Evolutionary conservation across 92 coral and sea anemone species (phyloP).

Genomic region (Actinostola sp.): DNA sequence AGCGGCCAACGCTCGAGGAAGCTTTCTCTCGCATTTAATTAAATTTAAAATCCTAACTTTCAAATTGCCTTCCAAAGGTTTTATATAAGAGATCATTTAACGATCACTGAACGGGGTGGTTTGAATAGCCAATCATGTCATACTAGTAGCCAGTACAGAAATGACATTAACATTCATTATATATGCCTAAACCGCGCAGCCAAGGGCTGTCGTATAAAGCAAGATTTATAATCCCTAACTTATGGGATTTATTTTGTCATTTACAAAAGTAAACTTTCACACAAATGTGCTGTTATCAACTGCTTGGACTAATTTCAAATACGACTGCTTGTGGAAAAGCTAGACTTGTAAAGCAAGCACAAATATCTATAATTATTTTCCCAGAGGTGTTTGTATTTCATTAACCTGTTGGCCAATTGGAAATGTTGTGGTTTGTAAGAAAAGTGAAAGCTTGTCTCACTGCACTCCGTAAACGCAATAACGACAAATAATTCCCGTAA

Average conservation of each 20-base stretch:
- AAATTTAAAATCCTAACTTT: constrained; percentile 61
- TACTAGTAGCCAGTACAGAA: constrained; percentile 58
- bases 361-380: neutral
- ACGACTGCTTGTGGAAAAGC: neutral
- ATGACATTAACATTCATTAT: constrained; percentile 59
- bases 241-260: constrained; percentile 1
- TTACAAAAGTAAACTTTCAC: neutral
- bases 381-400: constrained; percentile 11
- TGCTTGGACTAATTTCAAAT: too few species aligned
- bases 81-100: constrained; percentile 44
- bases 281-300: neutral
- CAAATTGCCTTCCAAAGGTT: constrained; percentile 55
- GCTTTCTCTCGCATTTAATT: constrained; percentile 59
- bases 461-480: neutral
- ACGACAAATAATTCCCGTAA: neutral
- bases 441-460: constrained; percentile 1
- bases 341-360: neutral
- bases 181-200: constrained; percentile 57
- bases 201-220: constrained; percentile 6
- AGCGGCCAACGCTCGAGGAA: constrained; percentile 17
- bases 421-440: neutral
- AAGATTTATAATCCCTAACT: constrained; percentile 10
- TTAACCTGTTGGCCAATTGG: neutral
- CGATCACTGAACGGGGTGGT: constrained; percentile 31
- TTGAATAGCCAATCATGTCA: constrained; percentile 44